Evolutionary conservation across 2,797 vertebrate genomes (phyloP).

Genomic region (Thaleichthys pacificus): DNA sequence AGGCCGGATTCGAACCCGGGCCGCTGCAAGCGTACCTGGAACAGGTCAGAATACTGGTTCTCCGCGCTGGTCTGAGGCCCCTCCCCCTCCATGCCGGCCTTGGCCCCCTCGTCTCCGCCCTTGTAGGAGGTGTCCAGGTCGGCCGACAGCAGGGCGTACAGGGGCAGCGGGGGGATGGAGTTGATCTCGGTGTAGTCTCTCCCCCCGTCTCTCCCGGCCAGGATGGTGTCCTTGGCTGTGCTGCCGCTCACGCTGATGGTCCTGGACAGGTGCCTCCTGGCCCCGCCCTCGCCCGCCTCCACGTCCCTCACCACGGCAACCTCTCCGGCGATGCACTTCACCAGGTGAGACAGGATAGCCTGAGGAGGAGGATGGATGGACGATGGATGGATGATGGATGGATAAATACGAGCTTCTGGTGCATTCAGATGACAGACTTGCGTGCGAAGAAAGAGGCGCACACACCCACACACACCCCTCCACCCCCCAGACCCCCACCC

Average conservation of each 20-base stretch:
- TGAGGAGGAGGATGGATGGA: constrained; percentile 22
- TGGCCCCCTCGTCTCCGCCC: constrained; percentile 82
- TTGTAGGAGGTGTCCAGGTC: constrained; percentile 91
- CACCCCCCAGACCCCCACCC: not conserved
- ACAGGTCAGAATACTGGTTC: constrained; percentile 93
- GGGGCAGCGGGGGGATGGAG: constrained; percentile 94
- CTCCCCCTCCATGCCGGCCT: constrained; percentile 79
- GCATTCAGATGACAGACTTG: too few species aligned
- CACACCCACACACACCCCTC: not conserved
- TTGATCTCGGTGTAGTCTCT: constrained; percentile 98
- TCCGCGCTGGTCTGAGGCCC: constrained; percentile 73
- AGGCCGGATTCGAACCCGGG: too few species aligned
- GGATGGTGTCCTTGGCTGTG: constrained; percentile 95
- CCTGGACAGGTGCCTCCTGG: constrained; percentile 92
- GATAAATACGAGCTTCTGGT: too few species aligned
- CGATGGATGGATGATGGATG: too few species aligned
- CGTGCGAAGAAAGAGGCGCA: too few species aligned
- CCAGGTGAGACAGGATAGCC: constrained; percentile 95
- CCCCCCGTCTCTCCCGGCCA: constrained; percentile 91
- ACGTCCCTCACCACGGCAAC: constrained; percentile 93
- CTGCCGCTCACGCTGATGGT: constrained; percentile 98
- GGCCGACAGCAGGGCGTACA: constrained; percentile 90
- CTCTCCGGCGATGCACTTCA: constrained; percentile 97
- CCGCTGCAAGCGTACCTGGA: constrained; percentile 72
- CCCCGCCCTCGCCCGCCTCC: constrained; percentile 88